Evolutionary conservation across 2,797 vertebrate species (phyloP), one percentile per base, ranked within the genome.

Genomic region (Lerista edwardsae): DNA sequence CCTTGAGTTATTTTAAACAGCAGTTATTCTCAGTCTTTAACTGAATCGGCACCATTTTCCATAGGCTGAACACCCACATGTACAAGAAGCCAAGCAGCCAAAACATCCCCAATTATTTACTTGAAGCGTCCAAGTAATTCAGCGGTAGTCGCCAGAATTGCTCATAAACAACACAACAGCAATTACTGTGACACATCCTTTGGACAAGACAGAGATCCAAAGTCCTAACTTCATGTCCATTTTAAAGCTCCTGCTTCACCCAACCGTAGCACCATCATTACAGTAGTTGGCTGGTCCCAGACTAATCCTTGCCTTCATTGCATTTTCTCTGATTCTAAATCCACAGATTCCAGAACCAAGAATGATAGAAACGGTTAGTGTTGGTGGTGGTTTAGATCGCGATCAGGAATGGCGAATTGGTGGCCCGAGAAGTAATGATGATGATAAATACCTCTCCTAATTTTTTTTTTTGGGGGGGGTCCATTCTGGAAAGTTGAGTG

Each of bases 151-250:
- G 23, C 79, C 36, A 19, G 80, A 73, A 21, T 19, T 23, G 80
- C 57, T 82, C 34, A 10, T 62, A 47, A 82, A 73, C 80, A 61
- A 62, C 29, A 17, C 29, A 61, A 62, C 57, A 2, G 39, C 69
- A 64, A 73, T 82, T 62, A 64, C 80, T 57, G 27, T 39, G 36
- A 62, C 80, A 62, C 69, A 73, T 82, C 57, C 62, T 82, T 62
- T 25, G 36, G 80, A 62, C 69, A 61, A 82, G 69, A 82, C 39
- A 62, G 80, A 44, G 17, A 82, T 39, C 36, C 57, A 44, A 81
- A 81, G 10, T 29, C 5, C 29, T 3, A 34, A 67, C 29, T 6
- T 2, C 69, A 17, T 62, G 36, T 31, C 55, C 7, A 2, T 2
- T 5, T 59, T 41, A 73, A 73, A 82, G 80, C 15, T 73, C 21